Conservation (phyloP, 2,888 invertebrate genomes). For the Tinea semifulvella region DNA sequence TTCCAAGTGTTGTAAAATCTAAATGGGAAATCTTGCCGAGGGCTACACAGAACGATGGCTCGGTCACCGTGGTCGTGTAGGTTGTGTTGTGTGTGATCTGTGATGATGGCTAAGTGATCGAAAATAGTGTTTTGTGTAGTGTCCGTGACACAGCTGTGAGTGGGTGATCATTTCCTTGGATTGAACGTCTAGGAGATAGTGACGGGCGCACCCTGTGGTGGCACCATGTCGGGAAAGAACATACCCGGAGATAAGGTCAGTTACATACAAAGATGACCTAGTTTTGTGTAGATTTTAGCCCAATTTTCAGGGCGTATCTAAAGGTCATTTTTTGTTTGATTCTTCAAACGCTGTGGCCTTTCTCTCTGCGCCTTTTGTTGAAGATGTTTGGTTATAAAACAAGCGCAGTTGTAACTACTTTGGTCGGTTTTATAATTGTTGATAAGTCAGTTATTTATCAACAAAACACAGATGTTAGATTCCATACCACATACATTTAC, state of each 20-base stretch:
- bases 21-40: slow-evolving; percentile 64
- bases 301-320: slow-evolving; percentile 23
- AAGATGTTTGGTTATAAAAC: background rate
- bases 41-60: slow-evolving; percentile 60
- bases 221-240: slow-evolving; percentile 79
- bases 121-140: slow-evolving; percentile 62
- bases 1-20: slow-evolving; percentile 61
- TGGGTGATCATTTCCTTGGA: slow-evolving; percentile 48
- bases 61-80: slow-evolving; percentile 61
- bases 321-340: slow-evolving; percentile 53
- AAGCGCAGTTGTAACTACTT: no score
- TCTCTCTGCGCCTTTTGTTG: slow-evolving; percentile 12
- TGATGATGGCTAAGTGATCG: slow-evolving; percentile 65
- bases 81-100: slow-evolving; percentile 57
- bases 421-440: no score
- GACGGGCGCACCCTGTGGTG: slow-evolving; percentile 53
- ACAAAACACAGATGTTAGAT: no score
- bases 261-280: slow-evolving; percentile 21
- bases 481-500: no score
- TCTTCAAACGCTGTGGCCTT: slow-evolving; percentile 26
- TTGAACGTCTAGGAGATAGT: slow-evolving; percentile 60
- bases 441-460: no score
- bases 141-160: slow-evolving; percentile 57
- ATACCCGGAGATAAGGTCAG: slow-evolving; percentile 86
- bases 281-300: slow-evolving; percentile 18